A percentile compares a stretch with the other conserved stretches of the same genome.
Evolutionary conservation across 1,140 invertebrate species (phyloP).

Genomic region (Tetragnatha versicolor): DNA sequence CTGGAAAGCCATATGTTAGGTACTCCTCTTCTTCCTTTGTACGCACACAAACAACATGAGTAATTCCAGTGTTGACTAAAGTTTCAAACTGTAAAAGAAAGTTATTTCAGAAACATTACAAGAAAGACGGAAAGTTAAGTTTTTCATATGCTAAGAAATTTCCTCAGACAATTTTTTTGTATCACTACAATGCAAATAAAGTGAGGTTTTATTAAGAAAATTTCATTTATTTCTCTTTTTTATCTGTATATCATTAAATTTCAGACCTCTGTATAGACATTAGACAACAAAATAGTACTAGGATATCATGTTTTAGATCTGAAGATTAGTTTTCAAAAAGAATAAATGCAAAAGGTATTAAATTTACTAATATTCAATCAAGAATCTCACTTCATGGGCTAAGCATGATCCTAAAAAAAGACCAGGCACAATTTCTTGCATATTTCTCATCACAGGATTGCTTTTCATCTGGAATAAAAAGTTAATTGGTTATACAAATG

Average conservation of each 20-base stretch:
- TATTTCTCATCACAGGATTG: too few relatives aligned
- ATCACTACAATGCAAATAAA: neutral
- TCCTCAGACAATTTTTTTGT: neutral
- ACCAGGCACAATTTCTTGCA: constrained; percentile 24
- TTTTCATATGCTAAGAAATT: neutral
- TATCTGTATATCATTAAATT: neutral
- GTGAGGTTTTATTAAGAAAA: neutral
- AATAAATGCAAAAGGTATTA: neutral
- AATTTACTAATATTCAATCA: neutral
- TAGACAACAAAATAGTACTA: neutral
- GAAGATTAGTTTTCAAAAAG: neutral
- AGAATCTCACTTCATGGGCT: neutral
- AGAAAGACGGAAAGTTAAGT: neutral
- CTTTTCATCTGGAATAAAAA: too few relatives aligned
- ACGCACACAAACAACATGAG: constrained; percentile 27
- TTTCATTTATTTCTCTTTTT: neutral
- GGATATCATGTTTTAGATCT: neutral
- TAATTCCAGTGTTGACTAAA: constrained; percentile 2
- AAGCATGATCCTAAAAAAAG: neutral
- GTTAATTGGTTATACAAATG: too few relatives aligned
- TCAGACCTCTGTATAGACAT: neutral
- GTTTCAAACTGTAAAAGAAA: neutral
- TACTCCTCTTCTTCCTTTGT: constrained; percentile 10
- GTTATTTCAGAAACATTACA: neutral
- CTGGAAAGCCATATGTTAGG: constrained; percentile 5